Evolutionary conservation across 2,113 vertebrate genomes (phyloP), one percentile per base, ranked within the genome.

Genomic region (Menura novaehollandiae): DNA sequence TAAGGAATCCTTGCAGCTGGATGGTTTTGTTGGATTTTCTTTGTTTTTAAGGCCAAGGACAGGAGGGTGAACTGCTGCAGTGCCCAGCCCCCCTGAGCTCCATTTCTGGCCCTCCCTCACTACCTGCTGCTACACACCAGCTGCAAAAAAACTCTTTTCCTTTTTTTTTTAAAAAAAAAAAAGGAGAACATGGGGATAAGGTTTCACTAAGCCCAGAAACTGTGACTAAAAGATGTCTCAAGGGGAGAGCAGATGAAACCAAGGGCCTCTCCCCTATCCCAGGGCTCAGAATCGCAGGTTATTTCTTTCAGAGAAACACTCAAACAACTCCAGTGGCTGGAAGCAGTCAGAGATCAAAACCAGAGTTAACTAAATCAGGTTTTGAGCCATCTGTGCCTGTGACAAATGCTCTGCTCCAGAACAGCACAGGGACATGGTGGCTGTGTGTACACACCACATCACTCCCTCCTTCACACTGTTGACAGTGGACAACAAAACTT

Each of bases 391-490:
- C 59, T 41, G 9, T 62, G 66, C n/a, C 60, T 55, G 66, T 11
- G 52, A 46, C 46, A 52, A 78, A 27, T 7, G 20, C 53, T 53
- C 13, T 33, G 44, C 49, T 64, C 37, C 44, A 51, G 67, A 76
- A 6, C 16, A 81, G 77, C 64, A 10, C 4, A 9, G n/a, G 35
- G 41, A 28, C 20, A 1, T 0, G 32, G 15, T 30, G 56, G 51
- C 59, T 53, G 9, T 10, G 28, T 10, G 49, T 4, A 10, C 0
- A 6, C 35, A 20, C 13, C 7, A 2, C 16, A n/a, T 12, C 59
- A 9, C 27, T 27, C 9, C 15, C 17, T 83, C 56, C 59, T 35
- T 77, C 77, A 24, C 0, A 0, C 37, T 20, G 6, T 30, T 24
- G 58, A 39, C n/a, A 52, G 51, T 4, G 59, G 24, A 51, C 51